These are phyloP conservation scores for Cataglyphis livida DNA, from an alignment of 2,888 invertebrate species.

Conservation along the genomic window DNA sequence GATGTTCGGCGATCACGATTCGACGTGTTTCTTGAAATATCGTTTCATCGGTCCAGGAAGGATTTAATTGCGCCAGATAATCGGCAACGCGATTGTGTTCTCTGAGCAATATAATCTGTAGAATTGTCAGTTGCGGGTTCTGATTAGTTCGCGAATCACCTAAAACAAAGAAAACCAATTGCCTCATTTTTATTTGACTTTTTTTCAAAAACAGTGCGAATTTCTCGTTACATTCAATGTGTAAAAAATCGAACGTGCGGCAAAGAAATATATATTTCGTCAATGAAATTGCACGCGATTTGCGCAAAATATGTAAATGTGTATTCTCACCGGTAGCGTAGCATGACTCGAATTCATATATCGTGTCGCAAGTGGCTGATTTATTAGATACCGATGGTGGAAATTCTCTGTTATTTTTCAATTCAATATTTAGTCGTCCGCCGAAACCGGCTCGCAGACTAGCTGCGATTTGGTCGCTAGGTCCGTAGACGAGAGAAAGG, in stretches of 20 bases:
- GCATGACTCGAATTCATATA: slow-evolving; percentile 88
- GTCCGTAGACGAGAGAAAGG: slow-evolving; percentile 93
- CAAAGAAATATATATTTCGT: neutral
- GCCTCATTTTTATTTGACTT: neutral
- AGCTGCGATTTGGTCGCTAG: slow-evolving; percentile 88
- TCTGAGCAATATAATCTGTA: slow-evolving; percentile 91
- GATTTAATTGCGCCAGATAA: slow-evolving; percentile 89
- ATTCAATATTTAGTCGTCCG: slow-evolving; percentile 89
- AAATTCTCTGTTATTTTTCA: slow-evolving; percentile 90
- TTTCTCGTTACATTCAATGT: neutral
- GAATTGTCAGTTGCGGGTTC: slow-evolving; percentile 90
- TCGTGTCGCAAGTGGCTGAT: slow-evolving; percentile 89
- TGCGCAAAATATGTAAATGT: neutral
- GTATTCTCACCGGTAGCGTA: slow-evolving; percentile 84
- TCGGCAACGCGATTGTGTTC: slow-evolving; percentile 93
- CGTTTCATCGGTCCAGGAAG: slow-evolving; percentile 91
- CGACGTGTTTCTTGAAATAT: slow-evolving; percentile 91
- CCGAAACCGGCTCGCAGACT: slow-evolving; percentile 89
- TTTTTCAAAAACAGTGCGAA: neutral
- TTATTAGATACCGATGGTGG: slow-evolving; percentile 90
- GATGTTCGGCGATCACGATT: slow-evolving; percentile 91
- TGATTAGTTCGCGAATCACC: slow-evolving; percentile 93
- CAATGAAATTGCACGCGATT: neutral
- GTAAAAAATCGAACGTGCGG: neutral
- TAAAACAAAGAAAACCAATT: slow-evolving; percentile 79